Evolutionary conservation across 2,888 invertebrate genomes (phyloP), one percentile per base, ranked within the genome.

Genomic region (Cheilosia vernalis): DNA sequence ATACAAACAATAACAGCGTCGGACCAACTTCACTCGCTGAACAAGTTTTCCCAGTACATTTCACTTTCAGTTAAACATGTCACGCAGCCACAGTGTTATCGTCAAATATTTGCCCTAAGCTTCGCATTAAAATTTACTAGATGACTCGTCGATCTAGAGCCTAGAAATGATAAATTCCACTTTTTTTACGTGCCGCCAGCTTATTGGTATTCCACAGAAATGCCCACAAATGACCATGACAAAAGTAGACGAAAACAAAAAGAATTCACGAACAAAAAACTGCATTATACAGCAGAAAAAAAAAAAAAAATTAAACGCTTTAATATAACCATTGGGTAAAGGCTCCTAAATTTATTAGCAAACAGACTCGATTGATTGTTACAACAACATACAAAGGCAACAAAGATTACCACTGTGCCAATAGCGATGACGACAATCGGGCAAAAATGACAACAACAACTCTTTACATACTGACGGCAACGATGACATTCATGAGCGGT

Each of bases 171-270:
- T 77, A 66, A 77, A 70, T 63, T 64, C 58, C 64, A 69, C 19
- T 74, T 56, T 74, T 56, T 61, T 67, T 70, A 70, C 27, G 42
- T 21, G 64, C 51, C 63, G 60, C 55, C 72, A 53, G 64, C 84
- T 85, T 77, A 81, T 85, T 81, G 81, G 77, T 85, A 85, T 85
- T 85, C 85, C 30, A 70, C 64, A 80, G 66, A 42, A 74, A 61
- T 81, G 63, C 76, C 27, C 70, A 55, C 70, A 63, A 76, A 44
- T 72, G 81, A 63, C 81, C 81, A 81, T 85, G 81, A 58, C 61
- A 55, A 47, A 49, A 51, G 33, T 44, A 70, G 33, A 53, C 51
- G 27, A 61, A 67, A 61, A 67, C 40, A 53, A 80, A 72, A 66
- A 79, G 56, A 72, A 79, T 61, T 55, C 37, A 42, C 47, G 37